Evolutionary conservation across 1,140 invertebrate species (phyloP).

Genomic region (Onthophagus taurus): DNA sequence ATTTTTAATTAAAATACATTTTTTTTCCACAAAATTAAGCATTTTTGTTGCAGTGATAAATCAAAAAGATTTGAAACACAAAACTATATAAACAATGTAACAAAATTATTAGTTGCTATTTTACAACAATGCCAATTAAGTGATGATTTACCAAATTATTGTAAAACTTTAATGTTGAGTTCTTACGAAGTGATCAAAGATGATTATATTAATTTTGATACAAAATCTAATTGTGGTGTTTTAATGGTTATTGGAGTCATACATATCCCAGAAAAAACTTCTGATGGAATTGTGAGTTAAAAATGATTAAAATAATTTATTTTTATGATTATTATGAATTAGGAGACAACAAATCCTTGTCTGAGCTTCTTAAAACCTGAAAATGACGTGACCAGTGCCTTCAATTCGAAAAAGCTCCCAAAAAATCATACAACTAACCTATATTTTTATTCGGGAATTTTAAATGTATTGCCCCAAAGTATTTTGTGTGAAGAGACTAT

Average conservation of each 20-base stretch:
- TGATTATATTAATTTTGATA: conserved; percentile 10
- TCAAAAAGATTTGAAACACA: not conserved
- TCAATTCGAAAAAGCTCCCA: conserved; percentile 3
- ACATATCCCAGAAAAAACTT: conserved; percentile 3
- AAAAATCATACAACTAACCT: conserved; percentile 9
- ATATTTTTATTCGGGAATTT: conserved; percentile 7
- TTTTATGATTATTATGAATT: conserved; percentile 1
- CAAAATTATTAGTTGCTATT: conserved; percentile 9
- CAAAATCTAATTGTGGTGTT: conserved; percentile 12
- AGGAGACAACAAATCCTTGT: conserved; percentile 4
- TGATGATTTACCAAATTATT: conserved; percentile 2
- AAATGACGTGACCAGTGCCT: not conserved
- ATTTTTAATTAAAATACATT: not conserved
- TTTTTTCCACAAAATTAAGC: not conserved
- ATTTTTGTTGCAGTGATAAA: not conserved
- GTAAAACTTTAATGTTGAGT: not conserved
- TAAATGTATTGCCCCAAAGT: conserved; percentile 7
- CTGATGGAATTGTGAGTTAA: conserved; percentile 6
- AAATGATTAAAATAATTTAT: not conserved
- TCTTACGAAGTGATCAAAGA: conserved; percentile 11
- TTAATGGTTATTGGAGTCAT: conserved; percentile 9
- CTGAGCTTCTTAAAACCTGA: conserved; percentile 7
- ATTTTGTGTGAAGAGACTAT: conserved; percentile 10
- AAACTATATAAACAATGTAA: conserved; percentile 3
- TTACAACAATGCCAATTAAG: conserved; percentile 8